Conservation (phyloP, 1,140 invertebrate species). For the Halictus rubicundus region DNA sequence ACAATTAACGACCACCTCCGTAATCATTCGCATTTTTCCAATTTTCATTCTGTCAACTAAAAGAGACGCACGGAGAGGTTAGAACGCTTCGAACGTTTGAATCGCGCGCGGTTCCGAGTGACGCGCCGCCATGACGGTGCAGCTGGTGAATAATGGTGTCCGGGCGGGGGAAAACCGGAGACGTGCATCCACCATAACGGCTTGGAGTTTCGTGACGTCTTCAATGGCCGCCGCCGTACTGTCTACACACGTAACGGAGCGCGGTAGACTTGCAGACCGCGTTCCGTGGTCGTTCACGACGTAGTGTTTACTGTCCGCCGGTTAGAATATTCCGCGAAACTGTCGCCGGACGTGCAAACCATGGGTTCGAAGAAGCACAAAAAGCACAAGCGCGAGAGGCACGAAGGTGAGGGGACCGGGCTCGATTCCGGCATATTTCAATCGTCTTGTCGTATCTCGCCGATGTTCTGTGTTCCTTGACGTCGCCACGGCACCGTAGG, state of each 20-base stretch:
- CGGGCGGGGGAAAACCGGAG: conserved; percentile 20
- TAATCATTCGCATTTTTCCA: too few species aligned
- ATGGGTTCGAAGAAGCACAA: conserved; percentile 86
- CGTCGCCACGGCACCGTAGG: not conserved
- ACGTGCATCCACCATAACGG: conserved; percentile 34
- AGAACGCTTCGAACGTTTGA: not conserved
- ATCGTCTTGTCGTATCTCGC: conserved; percentile 25
- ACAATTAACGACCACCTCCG: too few species aligned
- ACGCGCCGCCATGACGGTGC: conserved; percentile 41
- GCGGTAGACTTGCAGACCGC: conserved; percentile 39
- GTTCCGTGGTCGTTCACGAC: conserved; percentile 35
- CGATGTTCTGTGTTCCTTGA: conserved; percentile 1
- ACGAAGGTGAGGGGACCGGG: conserved; percentile 81
- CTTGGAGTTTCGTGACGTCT: conserved; percentile 40
- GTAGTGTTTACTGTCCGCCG: conserved; percentile 29
- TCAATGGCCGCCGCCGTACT: conserved; percentile 56
- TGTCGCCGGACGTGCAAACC: conserved; percentile 61
- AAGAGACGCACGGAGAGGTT: too few species aligned
- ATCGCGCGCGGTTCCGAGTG: conserved; percentile 23
- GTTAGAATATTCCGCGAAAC: conserved; percentile 35
- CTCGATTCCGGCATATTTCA: not conserved
- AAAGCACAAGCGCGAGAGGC: conserved; percentile 86
- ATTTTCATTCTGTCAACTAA: too few species aligned
- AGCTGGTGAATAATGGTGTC: conserved; percentile 1
- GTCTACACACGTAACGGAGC: conserved; percentile 48